phyloP scores from a whole-genome alignment of 2,888 invertebrate species.

The Nomada flava region DNA sequence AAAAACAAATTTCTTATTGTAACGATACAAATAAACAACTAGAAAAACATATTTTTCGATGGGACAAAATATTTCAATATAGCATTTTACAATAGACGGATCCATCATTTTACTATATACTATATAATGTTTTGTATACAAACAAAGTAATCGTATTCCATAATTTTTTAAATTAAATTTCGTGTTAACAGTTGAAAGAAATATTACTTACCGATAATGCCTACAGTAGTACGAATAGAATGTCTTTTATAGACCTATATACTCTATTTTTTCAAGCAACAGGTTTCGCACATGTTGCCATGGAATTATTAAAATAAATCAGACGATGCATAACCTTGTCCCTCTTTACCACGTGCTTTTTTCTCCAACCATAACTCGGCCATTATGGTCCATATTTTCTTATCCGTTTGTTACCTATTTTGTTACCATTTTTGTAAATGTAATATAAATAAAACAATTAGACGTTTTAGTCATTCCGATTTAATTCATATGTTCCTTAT shows the following conservation, averaged over 20 bases:
- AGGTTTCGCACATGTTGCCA: conserved; percentile 12
- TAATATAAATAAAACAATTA: not conserved
- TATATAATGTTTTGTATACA: not conserved
- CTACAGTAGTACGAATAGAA: conserved; percentile 1
- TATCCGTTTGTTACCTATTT: not conserved
- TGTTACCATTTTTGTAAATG: not conserved
- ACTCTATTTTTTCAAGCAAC: conserved; percentile 11
- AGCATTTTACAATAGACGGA: not conserved
- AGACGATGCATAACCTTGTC: conserved; percentile 48
- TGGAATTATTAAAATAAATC: conserved; percentile 3
- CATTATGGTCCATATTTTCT: not conserved
- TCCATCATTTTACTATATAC: not conserved
- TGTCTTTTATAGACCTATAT: not conserved
- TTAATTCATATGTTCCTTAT: not conserved
- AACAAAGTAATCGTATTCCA: not conserved
- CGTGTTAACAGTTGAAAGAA: not conserved
- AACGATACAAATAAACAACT: not conserved
- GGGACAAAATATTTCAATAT: not conserved
- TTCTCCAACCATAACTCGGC: not conserved
- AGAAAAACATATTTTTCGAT: conserved; percentile 16
- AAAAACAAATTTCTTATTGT: not conserved
- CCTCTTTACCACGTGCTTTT: conserved; percentile 34
- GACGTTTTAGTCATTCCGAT: not conserved
- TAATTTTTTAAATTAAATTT: not conserved
- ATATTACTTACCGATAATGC: not conserved